Evolutionary conservation across 2,113 vertebrate genomes (phyloP).

Genomic region (Bombycilla garrulus): DNA sequence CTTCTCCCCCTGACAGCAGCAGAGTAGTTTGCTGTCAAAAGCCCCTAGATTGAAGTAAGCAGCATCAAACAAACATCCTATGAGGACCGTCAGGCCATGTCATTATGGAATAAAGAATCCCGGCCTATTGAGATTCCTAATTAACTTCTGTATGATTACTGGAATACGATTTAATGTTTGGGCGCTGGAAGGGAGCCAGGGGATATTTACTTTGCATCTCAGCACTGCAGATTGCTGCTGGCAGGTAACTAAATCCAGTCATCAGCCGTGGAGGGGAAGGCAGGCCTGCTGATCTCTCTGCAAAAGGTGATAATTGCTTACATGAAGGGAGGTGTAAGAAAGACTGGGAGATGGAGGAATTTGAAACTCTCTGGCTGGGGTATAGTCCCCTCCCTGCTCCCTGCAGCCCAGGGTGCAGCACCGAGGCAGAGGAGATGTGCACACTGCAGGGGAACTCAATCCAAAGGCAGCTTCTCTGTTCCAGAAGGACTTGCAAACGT

Average conservation of each 20-base stretch:
- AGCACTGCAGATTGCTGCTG: neutral
- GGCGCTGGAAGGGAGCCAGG: neutral
- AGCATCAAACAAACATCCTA: neutral
- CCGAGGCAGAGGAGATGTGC: neutral
- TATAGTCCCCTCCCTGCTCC: accelerated
- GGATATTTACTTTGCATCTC: neutral
- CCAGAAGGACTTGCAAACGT: neutral
- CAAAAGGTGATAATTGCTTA: neutral
- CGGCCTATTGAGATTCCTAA: neutral
- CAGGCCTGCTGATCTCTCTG: neutral
- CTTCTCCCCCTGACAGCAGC: neutral
- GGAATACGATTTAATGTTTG: neutral
- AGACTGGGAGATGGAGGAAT: slow-evolving; percentile 10
- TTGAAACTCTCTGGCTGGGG: neutral
- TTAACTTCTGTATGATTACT: neutral
- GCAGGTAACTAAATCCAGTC: slow-evolving; percentile 49
- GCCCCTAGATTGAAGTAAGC: neutral
- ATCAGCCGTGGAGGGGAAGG: neutral
- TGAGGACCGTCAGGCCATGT: neutral
- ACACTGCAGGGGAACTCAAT: neutral
- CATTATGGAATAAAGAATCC: neutral
- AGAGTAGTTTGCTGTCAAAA: neutral
- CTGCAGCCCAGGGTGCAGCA: neutral
- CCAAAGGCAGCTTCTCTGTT: neutral
- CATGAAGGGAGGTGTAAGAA: neutral